Base-by-base conservation (phyloP, 2,113 vertebrate species). In the Cryptotis parvus region DNA sequence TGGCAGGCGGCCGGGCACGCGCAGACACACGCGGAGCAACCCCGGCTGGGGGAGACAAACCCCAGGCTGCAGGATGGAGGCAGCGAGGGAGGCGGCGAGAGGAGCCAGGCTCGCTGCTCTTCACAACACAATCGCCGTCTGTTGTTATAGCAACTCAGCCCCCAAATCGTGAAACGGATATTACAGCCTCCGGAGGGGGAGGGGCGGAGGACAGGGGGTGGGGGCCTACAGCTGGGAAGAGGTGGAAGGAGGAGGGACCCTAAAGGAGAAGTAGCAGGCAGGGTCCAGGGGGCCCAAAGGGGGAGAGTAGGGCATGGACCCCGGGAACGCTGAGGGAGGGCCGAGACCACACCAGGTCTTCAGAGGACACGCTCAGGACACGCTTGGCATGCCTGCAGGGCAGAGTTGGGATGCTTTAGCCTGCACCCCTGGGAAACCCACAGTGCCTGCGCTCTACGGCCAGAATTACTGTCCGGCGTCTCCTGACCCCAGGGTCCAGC, bases 81-180 rank as follows among this genome's bases (percentile, higher is more conserved):
- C 87, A 92, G 91, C 20, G 1, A n/a, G 27, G 61, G 83, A 82
- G 69, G 69, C 69, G 16, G 63, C 61, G 63, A 31, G 29, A 29
- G 75, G 31, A 39, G 77, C 27, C 75, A 3, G 89, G 12, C 91
- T 22, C 77, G 90, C 93, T 66, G 91, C 94, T 96, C 95, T 96
- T 95, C 95, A 95, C 95, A 94, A 94, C 96, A 97, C 94, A 94
- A 97, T 97, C 92, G 70, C 96, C 4, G 94, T 95, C 93, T 96
- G 94, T 97, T 96, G 96, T 97, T 97, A 96, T 96, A 95, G 96
- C 96, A 96, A 96, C 95, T 96, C 95, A 91, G 95, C 96, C 96
- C 96, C 95, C 96, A 97, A 97, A 96, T 97, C 94, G 55, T 96
- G 95, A 97, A 96, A 97, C 88, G 94, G 96, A 96, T 97, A 97